Conservation (phyloP, 1,140 invertebrate species). For the Camponotus vicinus region DNA sequence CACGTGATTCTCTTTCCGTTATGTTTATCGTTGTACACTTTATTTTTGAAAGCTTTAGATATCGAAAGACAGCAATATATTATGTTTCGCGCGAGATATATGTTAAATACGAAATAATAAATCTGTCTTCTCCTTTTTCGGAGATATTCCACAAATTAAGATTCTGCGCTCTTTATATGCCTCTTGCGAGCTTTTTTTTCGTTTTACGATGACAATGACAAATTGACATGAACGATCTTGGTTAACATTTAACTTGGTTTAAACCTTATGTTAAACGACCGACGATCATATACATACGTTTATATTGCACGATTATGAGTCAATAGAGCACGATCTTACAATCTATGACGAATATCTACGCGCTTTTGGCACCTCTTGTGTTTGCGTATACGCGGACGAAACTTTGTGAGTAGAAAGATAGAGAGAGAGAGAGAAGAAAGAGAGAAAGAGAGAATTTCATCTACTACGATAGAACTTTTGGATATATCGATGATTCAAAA, state of each 20-base stretch:
- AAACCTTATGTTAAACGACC: conserved; percentile 50
- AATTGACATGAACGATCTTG: conserved; percentile 63
- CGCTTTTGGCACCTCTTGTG: conserved; percentile 77
- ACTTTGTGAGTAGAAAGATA: conserved; percentile 73
- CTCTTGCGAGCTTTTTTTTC: not conserved
- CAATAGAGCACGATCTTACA: conserved; percentile 65
- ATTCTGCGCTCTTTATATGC: conserved; percentile 18
- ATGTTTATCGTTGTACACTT: conserved; percentile 10
- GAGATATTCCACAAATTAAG: not conserved
- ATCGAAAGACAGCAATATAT: conserved; percentile 35
- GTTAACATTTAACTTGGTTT: conserved; percentile 56
- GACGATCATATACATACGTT: conserved; percentile 74
- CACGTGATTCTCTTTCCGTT: not conserved
- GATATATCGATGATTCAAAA: conserved; percentile 67
- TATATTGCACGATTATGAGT: conserved; percentile 70
- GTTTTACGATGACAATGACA: conserved; percentile 42
- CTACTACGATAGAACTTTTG: conserved; percentile 69
- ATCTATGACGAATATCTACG: conserved; percentile 73
- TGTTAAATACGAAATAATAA: conserved; percentile 19
- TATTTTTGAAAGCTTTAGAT: conserved; percentile 21
- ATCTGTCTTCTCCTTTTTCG: conserved; percentile 8
- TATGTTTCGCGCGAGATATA: not conserved
- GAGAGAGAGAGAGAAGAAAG: not conserved
- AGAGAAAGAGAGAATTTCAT: conserved; percentile 31
- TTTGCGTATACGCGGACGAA: conserved; percentile 74